Evolutionary conservation across 2,888 invertebrate species (phyloP).

Genomic region (Lithophane semibrunnea): DNA sequence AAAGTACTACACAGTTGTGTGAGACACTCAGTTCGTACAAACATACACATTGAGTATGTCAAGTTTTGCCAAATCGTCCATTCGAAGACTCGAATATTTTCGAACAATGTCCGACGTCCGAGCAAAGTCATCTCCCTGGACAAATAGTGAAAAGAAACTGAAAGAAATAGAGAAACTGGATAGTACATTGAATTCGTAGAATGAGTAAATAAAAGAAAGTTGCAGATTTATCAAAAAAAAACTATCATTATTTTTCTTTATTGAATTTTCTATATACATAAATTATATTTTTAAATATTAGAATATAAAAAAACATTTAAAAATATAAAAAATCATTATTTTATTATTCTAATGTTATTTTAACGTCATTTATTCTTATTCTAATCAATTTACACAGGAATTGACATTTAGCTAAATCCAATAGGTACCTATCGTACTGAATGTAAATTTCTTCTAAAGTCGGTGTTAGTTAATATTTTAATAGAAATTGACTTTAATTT

Average conservation of each 20-base stretch:
- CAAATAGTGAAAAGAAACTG: slow-evolving; percentile 83
- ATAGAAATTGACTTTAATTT: not conserved
- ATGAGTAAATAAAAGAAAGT: slow-evolving; percentile 8
- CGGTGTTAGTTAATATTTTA: not conserved
- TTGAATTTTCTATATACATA: too few relatives aligned
- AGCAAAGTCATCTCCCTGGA: slow-evolving; percentile 86
- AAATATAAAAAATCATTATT: slow-evolving; percentile 18
- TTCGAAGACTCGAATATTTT: slow-evolving; percentile 82
- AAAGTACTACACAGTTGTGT: slow-evolving; percentile 2
- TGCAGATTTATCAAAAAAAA: not conserved
- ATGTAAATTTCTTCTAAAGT: not conserved
- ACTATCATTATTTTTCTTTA: not conserved
- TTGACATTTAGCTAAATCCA: not conserved
- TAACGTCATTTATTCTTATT: not conserved
- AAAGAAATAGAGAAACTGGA: slow-evolving; percentile 74
- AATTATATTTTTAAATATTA: too few relatives aligned
- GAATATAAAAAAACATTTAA: too few relatives aligned
- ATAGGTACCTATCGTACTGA: not conserved
- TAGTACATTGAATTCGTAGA: slow-evolving; percentile 49
- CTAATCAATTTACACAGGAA: not conserved
- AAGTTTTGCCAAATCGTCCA: slow-evolving; percentile 71
- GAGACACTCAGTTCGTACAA: slow-evolving; percentile 64
- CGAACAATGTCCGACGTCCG: slow-evolving; percentile 84
- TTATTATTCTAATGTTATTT: not conserved
- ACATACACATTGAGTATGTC: slow-evolving; percentile 61